Base-by-base conservation (phyloP, 35 echinoderm and acorn worm species). In the Acanthaster planci region DNA sequence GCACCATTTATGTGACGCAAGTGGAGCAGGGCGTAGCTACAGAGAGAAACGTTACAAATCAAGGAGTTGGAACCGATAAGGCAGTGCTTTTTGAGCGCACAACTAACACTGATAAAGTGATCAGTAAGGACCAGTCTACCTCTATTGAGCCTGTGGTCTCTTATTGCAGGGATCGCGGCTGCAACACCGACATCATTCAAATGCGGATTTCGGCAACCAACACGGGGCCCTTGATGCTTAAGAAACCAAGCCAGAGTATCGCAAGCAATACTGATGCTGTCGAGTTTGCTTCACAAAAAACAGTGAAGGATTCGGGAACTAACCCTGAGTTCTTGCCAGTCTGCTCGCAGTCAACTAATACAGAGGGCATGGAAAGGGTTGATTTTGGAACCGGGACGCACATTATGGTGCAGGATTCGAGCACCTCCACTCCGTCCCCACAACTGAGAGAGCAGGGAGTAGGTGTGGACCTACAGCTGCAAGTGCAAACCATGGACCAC, bases 201-300 rank as follows among this genome's bases (percentile, higher is more conserved):
- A 87, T 78, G 31, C 76, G 84, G 44, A 92, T 92, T 53, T 82
- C 86, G 60, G 90, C 77, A 47, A 92, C 90, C 39, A 92, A 92
- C 54, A 92, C 90, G 31, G 85, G 60, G 10, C 80, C 90, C 2
- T 29, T 77, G 7, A 64, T 39, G 31, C 26, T 78, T 23, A 39
- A 60, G 19, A 92, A 87, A 72, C 84, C 84, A 32, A 10, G 19
- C 1, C 30, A 34, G 15, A 77, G 77, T 40, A 39, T 52, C 21
- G 75, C 40, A 30, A 54, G 39, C 31, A 89, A 89, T 67, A 89
- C 87, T n/a, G 80, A 83, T 8, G 44, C 40, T 9, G 67, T 76
- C 21, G 64, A 83, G 37, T 55, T 89, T 82, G 78, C 78, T 16
- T 32, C 55, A 1, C 18, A 77, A 23, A 54, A 14, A 21, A 51